Conservation (phyloP, 1,140 invertebrate species). For the Drosophila paulistorum region DNA sequence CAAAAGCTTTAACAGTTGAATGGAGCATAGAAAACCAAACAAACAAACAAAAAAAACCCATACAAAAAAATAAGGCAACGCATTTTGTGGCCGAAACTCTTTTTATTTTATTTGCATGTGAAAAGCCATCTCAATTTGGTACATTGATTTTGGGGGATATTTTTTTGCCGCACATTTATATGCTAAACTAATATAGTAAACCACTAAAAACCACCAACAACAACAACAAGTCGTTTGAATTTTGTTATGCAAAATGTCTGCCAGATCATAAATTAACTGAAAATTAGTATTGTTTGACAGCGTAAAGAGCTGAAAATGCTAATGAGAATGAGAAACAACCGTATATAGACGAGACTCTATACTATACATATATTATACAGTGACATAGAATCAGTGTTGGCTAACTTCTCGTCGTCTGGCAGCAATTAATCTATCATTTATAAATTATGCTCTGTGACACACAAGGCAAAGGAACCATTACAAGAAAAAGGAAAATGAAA, state of each 20-base stretch:
- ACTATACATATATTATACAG: background rate
- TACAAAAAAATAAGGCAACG: slow-evolving; percentile 29
- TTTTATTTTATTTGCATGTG: slow-evolving; percentile 61
- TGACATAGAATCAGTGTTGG: slow-evolving; percentile 12
- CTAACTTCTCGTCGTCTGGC: slow-evolving; percentile 7
- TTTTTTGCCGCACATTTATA: slow-evolving; percentile 14
- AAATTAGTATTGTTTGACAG: slow-evolving; percentile 22
- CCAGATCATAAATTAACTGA: slow-evolving; percentile 35
- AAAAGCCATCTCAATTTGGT: slow-evolving; percentile 40
- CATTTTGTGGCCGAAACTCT: slow-evolving; percentile 35
- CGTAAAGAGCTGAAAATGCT: slow-evolving; percentile 7
- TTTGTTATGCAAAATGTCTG: slow-evolving; percentile 54
- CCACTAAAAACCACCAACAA: background rate
- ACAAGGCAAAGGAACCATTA: slow-evolving; percentile 13
- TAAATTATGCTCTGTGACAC: slow-evolving; percentile 42
- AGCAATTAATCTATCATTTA: slow-evolving; percentile 58
- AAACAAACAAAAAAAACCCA: background rate
- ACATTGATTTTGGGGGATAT: background rate
- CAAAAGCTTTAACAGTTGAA: slow-evolving; percentile 27
- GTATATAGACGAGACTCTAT: too few relatives aligned
- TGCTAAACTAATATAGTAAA: slow-evolving; percentile 16
- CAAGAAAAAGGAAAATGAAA: too few relatives aligned
- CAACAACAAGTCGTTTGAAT: background rate
- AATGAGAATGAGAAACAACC: background rate
- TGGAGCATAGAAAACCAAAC: slow-evolving; percentile 5